These are phyloP conservation scores for Lampris incognitus DNA, from an alignment of 2,113 vertebrate species.

Conservation along the genomic window DNA sequence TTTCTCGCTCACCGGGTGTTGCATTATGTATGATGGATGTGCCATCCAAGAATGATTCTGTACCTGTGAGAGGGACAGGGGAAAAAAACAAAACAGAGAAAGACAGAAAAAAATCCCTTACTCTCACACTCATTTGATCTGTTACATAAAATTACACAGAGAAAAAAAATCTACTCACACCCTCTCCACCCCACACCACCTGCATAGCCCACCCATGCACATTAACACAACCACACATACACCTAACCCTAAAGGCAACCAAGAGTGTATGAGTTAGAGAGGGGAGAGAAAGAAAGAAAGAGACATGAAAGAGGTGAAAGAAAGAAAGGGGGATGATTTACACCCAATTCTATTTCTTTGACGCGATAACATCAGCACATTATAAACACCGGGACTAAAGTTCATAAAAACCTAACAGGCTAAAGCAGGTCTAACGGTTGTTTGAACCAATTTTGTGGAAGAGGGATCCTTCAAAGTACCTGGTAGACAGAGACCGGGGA, in stretches of 20 bases:
- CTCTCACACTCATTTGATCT: neutral
- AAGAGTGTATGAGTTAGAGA: neutral
- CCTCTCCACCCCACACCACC: too few relatives aligned
- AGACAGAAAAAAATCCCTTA: constrained; percentile 10
- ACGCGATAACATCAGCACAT: constrained; percentile 2
- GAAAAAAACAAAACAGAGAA: constrained; percentile 8
- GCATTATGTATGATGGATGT: constrained; percentile 98
- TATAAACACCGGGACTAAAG: neutral
- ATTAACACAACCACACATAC: constrained; percentile 28
- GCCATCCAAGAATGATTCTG: constrained; percentile 99
- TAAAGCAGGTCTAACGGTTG: neutral
- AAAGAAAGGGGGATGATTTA: neutral
- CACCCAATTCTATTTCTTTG: neutral
- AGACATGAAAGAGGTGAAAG: neutral
- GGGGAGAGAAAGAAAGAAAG: constrained; percentile 31
- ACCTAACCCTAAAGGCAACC: neutral
- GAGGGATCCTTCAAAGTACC: constrained; percentile 75
- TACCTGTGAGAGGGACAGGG: constrained; percentile 79
- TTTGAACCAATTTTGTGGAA: too few relatives aligned
- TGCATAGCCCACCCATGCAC: constrained; percentile 20
- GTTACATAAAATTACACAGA: neutral
- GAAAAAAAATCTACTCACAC: too few relatives aligned
- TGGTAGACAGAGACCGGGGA: constrained; percentile 96
- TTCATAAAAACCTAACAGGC: neutral
- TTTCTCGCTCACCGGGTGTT: constrained; percentile 92